Base-by-base conservation (phyloP, 2,888 invertebrate species). In the Bibio marci region DNA sequence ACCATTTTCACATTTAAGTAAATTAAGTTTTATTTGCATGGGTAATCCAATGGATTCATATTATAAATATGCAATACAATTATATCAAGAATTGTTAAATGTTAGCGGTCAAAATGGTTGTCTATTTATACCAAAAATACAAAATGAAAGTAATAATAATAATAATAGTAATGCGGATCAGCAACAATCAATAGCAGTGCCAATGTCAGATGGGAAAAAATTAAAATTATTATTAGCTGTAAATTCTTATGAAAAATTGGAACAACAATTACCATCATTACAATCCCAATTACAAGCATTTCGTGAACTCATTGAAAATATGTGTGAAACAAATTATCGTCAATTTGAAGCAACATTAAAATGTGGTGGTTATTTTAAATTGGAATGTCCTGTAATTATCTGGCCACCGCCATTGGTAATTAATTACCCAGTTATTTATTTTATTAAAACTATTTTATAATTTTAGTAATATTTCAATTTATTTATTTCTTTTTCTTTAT, bases 1-100 rank as follows among this genome's bases (percentile, higher is more conserved):
- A 26, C 85, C 82, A 6, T 81, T 83, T 49, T 66, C 80, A 10
- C 85, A 80, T 56, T 80, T 83, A 11, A 80, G 80, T 37, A 85
- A 82, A 61, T 66, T 92, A 45, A 82, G 76, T 51, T 64, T 82
- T 10, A 60, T 81, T n/a, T 80, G 80, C 34, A 60, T 82, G 44
- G 72, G 76, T 1, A 64, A 73, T 2, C 70, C 73, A 33, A 70
- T 70, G 51, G 81, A 82, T 56, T 54, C 66, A 3, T 67, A 67
- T 48, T 59, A 67, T 41, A 53, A 58, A 6, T 59, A 62, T 18
- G 56, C 59, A 0, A 37, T 52, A 8, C 45, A 50, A 6, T 22
- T 56, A 7, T 86, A 86, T 58, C 81, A 88, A 55, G 73, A 80
- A 55, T 65, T 91, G 30, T 71, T 87, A 31, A 86, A 90, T 49